Evolutionary conservation across 2,888 invertebrate genomes (phyloP).

Genomic region (Steinernema carpocapsae): DNA sequence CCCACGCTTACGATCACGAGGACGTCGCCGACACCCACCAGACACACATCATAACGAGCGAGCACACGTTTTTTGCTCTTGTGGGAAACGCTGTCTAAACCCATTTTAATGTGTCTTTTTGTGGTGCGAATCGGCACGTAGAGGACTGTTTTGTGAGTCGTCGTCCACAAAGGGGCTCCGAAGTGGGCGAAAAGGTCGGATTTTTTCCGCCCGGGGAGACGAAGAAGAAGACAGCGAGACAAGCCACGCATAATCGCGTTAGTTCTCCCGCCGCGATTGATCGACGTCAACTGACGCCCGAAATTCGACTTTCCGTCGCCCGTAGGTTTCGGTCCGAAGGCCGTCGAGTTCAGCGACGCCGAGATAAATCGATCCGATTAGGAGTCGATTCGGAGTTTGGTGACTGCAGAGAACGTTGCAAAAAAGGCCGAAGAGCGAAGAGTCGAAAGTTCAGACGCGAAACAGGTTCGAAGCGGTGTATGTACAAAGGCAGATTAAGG

Average conservation of each 20-base stretch:
- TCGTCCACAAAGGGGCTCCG: background rate
- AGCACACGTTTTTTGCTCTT: slow-evolving; percentile 22
- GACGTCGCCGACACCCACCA: background rate
- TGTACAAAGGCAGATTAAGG: too few relatives aligned
- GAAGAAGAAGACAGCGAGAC: background rate
- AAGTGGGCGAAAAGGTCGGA: background rate
- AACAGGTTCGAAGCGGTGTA: too few relatives aligned
- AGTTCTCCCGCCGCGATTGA: slow-evolving; percentile 31
- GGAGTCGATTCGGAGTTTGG: background rate
- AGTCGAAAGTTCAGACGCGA: background rate
- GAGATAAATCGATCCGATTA: slow-evolving; percentile 30
- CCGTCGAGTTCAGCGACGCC: slow-evolving; percentile 11
- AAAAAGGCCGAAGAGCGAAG: slow-evolving; percentile 4
- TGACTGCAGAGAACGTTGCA: slow-evolving; percentile 2
- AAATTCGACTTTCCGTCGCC: background rate
- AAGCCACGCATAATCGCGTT: slow-evolving; percentile 14
- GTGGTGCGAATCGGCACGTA: background rate
- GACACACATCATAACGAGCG: slow-evolving; percentile 25
- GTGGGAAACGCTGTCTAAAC: background rate
- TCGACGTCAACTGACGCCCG: background rate
- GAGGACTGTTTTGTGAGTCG: background rate
- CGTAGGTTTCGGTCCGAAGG: slow-evolving; percentile 13
- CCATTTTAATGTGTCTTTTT: slow-evolving; percentile 4
- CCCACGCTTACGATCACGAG: slow-evolving; percentile 2
- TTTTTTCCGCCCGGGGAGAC: background rate